Conservation (phyloP, 2,888 invertebrate species). For the Cataglyphis albicans region DNA sequence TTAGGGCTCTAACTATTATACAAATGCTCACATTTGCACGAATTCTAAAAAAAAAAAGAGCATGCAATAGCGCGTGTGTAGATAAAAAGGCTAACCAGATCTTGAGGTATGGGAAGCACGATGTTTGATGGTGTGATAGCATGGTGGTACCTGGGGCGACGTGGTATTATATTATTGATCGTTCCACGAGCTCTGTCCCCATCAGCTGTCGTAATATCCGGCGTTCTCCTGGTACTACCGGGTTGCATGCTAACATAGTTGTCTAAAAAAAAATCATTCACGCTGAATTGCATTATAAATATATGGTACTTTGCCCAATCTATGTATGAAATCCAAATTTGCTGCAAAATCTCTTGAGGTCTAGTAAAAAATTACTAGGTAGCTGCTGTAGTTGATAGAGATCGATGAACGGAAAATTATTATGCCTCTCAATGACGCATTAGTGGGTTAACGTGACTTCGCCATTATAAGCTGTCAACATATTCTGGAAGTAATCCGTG, state of each 20-base stretch:
- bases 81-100: conserved; percentile 63
- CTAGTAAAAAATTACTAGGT: conserved; percentile 1
- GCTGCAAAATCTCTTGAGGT: not conserved
- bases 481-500: conserved; percentile 68
- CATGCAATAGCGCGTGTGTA: conserved; percentile 40
- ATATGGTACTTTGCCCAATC: conserved; percentile 1
- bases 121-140: conserved; percentile 80
- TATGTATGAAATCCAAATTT: not conserved
- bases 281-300: conserved; percentile 43
- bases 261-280: conserved; percentile 65
- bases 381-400: conserved; percentile 67
- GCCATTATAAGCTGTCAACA: conserved; percentile 70
- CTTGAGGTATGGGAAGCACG: conserved; percentile 68
- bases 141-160: conserved; percentile 80
- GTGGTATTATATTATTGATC: conserved; percentile 84
- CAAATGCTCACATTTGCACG: conserved; percentile 17
- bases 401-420: conserved; percentile 68
- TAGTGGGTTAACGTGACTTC: conserved; percentile 66
- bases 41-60: conserved; percentile 50
- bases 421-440: conserved; percentile 64
- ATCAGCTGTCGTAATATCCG: conserved; percentile 81
- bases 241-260: conserved; percentile 74
- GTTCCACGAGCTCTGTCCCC: conserved; percentile 79
- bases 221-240: conserved; percentile 80
- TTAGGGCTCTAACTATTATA: not conserved